Evolutionary conservation across 2,797 vertebrate species (phyloP).

Genomic region (Vultur gryphus): DNA sequence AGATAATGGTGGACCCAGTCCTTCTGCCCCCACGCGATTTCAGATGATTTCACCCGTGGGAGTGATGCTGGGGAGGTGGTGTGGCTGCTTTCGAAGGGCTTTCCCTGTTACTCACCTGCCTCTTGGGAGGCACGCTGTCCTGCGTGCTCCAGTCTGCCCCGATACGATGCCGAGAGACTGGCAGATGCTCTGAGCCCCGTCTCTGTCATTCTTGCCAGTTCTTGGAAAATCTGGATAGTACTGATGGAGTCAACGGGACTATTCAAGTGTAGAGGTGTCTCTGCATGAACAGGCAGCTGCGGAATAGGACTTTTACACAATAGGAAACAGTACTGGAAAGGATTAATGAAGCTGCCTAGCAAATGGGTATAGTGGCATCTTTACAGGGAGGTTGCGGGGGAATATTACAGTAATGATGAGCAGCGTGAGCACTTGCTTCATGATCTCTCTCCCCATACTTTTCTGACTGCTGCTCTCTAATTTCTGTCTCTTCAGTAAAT

Average conservation of each 20-base stretch:
- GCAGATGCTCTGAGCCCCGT: neutral
- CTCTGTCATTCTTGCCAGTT: neutral
- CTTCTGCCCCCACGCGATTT: neutral
- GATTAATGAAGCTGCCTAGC: neutral
- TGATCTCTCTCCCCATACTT: neutral
- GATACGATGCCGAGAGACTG: neutral
- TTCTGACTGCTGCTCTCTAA: neutral
- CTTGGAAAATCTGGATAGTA: neutral
- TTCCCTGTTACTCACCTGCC: neutral
- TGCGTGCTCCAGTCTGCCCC: rapidly evolving
- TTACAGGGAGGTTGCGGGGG: neutral
- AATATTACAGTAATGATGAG: neutral
- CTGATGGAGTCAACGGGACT: neutral
- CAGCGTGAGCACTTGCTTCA: neutral
- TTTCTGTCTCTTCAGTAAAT: slow-evolving; percentile 8
- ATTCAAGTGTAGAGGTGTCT: neutral
- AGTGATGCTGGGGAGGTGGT: neutral
- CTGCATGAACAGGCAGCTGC: neutral
- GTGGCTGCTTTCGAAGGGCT: neutral
- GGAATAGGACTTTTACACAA: neutral
- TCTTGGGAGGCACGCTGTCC: neutral
- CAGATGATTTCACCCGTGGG: neutral
- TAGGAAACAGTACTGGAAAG: neutral
- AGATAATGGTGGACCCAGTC: neutral
- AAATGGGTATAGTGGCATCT: neutral